Conservation (phyloP, 2,888 invertebrate genomes). For the Calameuta filiformis region DNA sequence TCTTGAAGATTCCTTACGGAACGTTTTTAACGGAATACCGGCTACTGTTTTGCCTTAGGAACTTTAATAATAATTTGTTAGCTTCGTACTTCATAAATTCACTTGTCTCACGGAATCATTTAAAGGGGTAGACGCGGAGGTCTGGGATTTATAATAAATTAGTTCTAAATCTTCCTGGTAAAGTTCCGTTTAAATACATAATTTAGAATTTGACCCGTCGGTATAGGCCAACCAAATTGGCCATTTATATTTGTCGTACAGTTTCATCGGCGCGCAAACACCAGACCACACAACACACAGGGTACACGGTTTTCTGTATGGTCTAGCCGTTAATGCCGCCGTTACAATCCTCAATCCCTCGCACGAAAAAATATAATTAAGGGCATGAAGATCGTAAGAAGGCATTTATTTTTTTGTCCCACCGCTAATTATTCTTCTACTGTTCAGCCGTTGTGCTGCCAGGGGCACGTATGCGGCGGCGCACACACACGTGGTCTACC, state of each 20-base stretch:
- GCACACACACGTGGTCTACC: conserved; percentile 5
- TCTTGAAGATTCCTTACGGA: neutral
- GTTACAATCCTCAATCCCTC: neutral
- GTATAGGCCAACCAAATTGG: conserved; percentile 9
- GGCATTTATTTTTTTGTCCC: conserved; percentile 16
- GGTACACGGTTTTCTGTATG: neutral
- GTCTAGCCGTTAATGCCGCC: neutral
- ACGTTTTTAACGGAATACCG: neutral
- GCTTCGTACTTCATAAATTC: neutral
- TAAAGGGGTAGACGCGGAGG: neutral
- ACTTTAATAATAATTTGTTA: neutral
- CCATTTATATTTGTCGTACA: conserved; percentile 7
- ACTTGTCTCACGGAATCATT: neutral
- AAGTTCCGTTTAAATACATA: conserved; percentile 10
- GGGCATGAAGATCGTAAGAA: conserved; percentile 7
- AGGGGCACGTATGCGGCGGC: neutral
- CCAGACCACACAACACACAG: neutral
- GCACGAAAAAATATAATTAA: conserved; percentile 12
- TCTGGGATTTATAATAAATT: conserved; percentile 7
- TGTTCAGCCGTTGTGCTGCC: conserved; percentile 3
- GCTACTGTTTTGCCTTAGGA: neutral
- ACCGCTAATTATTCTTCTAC: conserved; percentile 16
- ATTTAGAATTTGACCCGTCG: conserved; percentile 7
- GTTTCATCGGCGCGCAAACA: neutral
- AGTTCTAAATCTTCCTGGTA: conserved; percentile 4